Evolutionary conservation across 2,888 invertebrate species (phyloP).

Genomic region (Carabus problematicus): DNA sequence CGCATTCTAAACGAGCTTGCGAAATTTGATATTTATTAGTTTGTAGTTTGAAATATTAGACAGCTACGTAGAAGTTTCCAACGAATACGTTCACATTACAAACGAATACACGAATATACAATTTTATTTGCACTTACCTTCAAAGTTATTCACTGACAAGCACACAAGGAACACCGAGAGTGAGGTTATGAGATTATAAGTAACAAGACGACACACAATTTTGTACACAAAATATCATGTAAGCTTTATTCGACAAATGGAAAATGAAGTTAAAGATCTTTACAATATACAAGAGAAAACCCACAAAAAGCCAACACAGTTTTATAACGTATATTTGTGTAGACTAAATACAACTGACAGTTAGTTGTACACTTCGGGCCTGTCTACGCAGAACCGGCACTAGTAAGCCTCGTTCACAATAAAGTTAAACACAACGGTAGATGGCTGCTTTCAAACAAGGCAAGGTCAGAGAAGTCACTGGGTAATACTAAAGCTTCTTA

Average conservation of each 20-base stretch:
- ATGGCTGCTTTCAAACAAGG: too few relatives aligned
- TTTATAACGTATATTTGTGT: constrained; percentile 24
- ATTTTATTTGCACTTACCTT: too few relatives aligned
- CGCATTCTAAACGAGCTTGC: too few relatives aligned
- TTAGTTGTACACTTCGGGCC: constrained; percentile 2
- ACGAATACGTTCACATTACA: too few relatives aligned
- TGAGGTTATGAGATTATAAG: neutral
- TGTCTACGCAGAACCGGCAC: neutral
- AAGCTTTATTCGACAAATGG: constrained; percentile 40
- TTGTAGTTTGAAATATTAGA: too few relatives aligned
- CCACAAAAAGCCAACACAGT: constrained; percentile 38
- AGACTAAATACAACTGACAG: constrained; percentile 14
- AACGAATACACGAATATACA: too few relatives aligned
- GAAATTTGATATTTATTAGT: too few relatives aligned
- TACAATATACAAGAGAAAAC: constrained; percentile 37
- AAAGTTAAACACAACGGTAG: neutral
- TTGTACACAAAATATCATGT: constrained; percentile 40
- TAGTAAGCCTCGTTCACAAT: constrained; percentile 13
- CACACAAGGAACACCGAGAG: neutral
- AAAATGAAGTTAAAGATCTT: constrained; percentile 20
- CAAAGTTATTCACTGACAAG: too few relatives aligned
- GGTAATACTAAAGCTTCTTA: too few relatives aligned
- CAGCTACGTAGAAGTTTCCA: too few relatives aligned
- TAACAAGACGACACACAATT: neutral
- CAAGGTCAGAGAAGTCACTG: too few relatives aligned